Evolutionary conservation across 2,797 vertebrate genomes (phyloP).

Genomic region (Dendrocincla tyrannina): DNA sequence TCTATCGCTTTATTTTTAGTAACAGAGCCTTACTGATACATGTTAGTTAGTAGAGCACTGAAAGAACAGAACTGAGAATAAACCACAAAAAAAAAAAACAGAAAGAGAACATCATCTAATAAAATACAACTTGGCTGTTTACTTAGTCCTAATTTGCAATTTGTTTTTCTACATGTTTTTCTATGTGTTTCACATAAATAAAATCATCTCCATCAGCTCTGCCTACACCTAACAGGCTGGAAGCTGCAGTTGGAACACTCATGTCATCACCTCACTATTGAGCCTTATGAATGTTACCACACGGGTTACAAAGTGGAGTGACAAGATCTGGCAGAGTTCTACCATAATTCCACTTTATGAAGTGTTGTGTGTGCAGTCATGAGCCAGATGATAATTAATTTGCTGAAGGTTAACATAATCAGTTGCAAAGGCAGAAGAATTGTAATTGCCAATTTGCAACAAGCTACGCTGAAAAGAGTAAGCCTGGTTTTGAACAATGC

Average conservation of each 20-base stretch:
- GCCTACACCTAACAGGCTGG: not conserved
- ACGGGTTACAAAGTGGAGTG: not conserved
- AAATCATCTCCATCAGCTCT: not conserved
- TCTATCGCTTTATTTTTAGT: not conserved
- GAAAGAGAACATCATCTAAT: not conserved
- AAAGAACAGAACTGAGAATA: not conserved
- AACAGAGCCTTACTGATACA: not conserved
- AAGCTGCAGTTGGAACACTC: not conserved
- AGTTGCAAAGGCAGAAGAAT: not conserved
- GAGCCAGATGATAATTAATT: constrained; percentile 42
- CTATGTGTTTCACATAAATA: not conserved
- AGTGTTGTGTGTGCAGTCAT: not conserved
- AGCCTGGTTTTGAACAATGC: not conserved
- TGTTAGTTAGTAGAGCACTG: not conserved
- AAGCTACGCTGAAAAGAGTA: not conserved
- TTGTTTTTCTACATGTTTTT: not conserved
- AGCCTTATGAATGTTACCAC: not conserved
- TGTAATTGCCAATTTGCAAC: not conserved
- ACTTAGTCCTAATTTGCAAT: not conserved
- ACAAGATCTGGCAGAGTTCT: constrained; percentile 24
- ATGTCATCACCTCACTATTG: not conserved
- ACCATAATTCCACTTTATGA: not conserved
- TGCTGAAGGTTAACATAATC: constrained; percentile 34
- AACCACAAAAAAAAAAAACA: not conserved
- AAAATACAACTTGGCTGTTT: not conserved